Conservation (phyloP, 2,888 invertebrate species). For the Xestia sexstrigata region DNA sequence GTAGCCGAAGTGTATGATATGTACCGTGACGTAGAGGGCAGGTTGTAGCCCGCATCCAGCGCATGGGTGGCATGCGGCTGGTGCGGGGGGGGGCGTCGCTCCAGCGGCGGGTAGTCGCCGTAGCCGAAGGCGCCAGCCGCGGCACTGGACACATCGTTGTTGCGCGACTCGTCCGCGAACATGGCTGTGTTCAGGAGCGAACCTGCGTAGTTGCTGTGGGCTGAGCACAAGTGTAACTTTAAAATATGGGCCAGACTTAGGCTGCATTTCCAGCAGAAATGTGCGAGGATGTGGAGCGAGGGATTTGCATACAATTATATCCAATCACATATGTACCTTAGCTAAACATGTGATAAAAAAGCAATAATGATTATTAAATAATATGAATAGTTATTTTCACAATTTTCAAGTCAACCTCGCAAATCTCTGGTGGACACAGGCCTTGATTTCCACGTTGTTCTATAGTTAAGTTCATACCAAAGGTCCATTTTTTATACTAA, state of each 20-base stretch:
- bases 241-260: neutral
- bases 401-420: neutral
- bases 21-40: conserved; percentile 80
- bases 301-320: neutral
- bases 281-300: neutral
- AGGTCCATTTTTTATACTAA: neutral
- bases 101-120: conserved; percentile 75
- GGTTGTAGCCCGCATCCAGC: conserved; percentile 76
- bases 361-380: neutral
- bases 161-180: conserved; percentile 82
- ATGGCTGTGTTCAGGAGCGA: conserved; percentile 77
- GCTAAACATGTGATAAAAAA: neutral
- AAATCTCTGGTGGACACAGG: neutral
- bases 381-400: neutral
- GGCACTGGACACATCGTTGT: conserved; percentile 80
- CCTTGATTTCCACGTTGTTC: neutral
- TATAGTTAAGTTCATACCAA: neutral
- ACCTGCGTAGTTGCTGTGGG: conserved; percentile 66
- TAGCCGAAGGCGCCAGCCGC: conserved; percentile 71
- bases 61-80: conserved; percentile 63
- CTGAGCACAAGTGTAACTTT: conserved; percentile 33
- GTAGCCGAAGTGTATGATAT: no score
- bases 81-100: conserved; percentile 65
- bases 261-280: neutral
- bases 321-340: neutral